Base-by-base conservation (phyloP, 1,140 invertebrate genomes). In the Drosophila carrolli region DNA sequence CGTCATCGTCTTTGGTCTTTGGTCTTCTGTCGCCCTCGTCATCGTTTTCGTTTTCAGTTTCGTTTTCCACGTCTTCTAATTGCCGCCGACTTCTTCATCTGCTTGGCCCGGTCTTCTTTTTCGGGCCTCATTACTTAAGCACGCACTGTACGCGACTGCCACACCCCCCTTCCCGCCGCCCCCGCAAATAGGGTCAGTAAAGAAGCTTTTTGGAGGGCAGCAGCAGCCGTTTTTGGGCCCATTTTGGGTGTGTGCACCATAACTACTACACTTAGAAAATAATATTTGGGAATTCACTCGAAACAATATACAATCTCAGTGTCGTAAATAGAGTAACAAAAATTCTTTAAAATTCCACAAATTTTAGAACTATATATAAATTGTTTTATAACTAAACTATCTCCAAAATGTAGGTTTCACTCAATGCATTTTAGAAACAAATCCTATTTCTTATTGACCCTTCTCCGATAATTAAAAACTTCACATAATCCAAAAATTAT, bases 81-180 rank as follows among this genome's bases (percentile, higher is more conserved):
- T 86, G 83, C 75, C 83, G 83, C 67, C 55, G 83, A 82, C 82
- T 88, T 72, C 43, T 75, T 53, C 23, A 32, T 55, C 50, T 61
- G 29, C 43, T 57, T 35, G 51, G 37, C 40, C 35, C 9, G 44
- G 46, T 29, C 44, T 43, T 32, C 29, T 63, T 57, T 44, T 72
- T 60, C 53, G 58, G 63, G 75, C 70, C 83, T 82, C 82, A 88
- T 86, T 86, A 86, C 83, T 83, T 88, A 88, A 65, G 82, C 82
- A 86, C 82, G 75, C 78, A 71, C 81, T 68, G 14, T 44, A 48
- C 51, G 58, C 74, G 80, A 50, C 70, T 78, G 54, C 58, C 61
- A 60, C 74, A 48, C 55, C 63, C 59, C 59, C 19, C 27, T 0
- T 23, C 7, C 7, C 35, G 9, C 35, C 41, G 27, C 56, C 41